Conservation (phyloP, 2,888 invertebrate genomes). For the Ochropacha duplaris region DNA sequence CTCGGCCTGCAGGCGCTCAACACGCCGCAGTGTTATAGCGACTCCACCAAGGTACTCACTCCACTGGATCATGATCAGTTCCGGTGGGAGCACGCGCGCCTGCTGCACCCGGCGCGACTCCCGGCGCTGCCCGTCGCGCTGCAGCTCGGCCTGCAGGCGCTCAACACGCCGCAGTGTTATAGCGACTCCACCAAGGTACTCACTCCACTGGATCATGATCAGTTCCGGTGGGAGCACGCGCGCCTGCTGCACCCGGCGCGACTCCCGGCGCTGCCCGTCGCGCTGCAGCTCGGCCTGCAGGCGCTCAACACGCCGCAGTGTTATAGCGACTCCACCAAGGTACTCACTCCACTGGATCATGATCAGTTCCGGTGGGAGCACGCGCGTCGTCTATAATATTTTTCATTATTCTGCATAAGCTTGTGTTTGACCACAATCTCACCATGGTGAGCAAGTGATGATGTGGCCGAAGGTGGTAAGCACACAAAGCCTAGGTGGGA, state of each 20-base stretch:
- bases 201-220: too few relatives aligned
- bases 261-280: constrained; percentile 94
- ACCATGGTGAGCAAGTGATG: too few relatives aligned
- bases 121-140: constrained; percentile 92
- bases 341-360: too few relatives aligned
- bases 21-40: not conserved
- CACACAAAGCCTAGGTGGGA: too few relatives aligned
- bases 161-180: not conserved
- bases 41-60: constrained; percentile 61
- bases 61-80: too few relatives aligned
- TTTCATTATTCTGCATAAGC: too few relatives aligned
- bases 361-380: constrained; percentile 98
- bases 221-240: constrained; percentile 96
- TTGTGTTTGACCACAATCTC: too few relatives aligned
- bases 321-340: constrained; percentile 54
- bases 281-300: not conserved
- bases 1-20: not conserved
- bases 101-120: constrained; percentile 94
- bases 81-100: constrained; percentile 91
- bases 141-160: not conserved
- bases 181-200: constrained; percentile 54
- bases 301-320: not conserved
- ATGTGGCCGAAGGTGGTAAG: too few relatives aligned
- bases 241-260: constrained; percentile 91
- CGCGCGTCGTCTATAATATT: too few relatives aligned